These are phyloP conservation scores for Brassicogethes aeneus DNA, from an alignment of 2,888 invertebrate genomes.

Conservation along the genomic window DNA sequence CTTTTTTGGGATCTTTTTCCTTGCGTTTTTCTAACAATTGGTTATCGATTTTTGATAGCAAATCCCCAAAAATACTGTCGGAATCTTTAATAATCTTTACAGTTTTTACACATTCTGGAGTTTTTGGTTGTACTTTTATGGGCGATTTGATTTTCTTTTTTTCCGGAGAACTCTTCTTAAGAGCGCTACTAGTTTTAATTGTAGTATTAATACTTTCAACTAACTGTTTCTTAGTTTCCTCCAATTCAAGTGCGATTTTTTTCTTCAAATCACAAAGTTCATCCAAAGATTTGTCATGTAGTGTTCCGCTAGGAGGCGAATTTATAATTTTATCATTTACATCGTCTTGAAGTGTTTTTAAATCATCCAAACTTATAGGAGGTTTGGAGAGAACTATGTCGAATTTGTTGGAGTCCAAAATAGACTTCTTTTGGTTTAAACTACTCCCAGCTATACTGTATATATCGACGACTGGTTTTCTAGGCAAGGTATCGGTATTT, in stretches of 20 bases:
- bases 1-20: too few species aligned
- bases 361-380: slow-evolving; percentile 33
- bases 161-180: slow-evolving; percentile 11
- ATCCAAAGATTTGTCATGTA: slow-evolving; percentile 41
- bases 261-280: slow-evolving; percentile 43
- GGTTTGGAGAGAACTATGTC: slow-evolving; percentile 28
- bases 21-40: slow-evolving; percentile 20
- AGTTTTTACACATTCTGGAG: background rate
- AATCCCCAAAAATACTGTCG: slow-evolving; percentile 22
- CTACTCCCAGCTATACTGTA: too few species aligned
- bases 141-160: slow-evolving; percentile 11
- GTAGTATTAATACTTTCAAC: slow-evolving; percentile 16
- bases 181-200: slow-evolving; percentile 17
- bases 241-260: slow-evolving; percentile 31
- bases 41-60: slow-evolving; percentile 26
- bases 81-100: slow-evolving; percentile 22
- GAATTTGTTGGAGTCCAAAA: background rate
- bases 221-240: background rate
- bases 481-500: background rate
- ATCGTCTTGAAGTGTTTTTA: slow-evolving; percentile 28
- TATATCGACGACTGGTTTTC: background rate
- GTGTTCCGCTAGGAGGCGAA: background rate
- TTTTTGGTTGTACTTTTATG: slow-evolving; percentile 1
- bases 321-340: slow-evolving; percentile 22
- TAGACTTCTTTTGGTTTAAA: too few species aligned